These are phyloP conservation scores for Numida meleagris DNA, from an alignment of 2,113 vertebrate genomes.

Conservation along the genomic window DNA sequence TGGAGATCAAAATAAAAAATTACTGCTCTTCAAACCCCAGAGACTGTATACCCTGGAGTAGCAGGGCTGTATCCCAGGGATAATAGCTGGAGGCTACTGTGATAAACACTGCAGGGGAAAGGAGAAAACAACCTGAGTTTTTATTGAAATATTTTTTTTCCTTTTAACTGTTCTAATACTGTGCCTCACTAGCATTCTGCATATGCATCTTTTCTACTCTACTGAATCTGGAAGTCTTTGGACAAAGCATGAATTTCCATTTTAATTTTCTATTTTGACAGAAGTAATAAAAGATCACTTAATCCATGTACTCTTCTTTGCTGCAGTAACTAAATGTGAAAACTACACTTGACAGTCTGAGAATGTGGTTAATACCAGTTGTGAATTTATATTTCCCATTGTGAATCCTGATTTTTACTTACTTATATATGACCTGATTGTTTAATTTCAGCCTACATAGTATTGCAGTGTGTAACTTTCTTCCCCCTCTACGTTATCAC, in stretches of 20 bases:
- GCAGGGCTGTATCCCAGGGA: not conserved
- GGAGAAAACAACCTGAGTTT: not conserved
- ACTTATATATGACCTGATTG: not conserved
- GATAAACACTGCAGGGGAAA: not conserved
- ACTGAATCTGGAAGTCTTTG: not conserved
- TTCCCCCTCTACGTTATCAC: not conserved
- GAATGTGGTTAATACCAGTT: not conserved
- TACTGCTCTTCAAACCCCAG: not conserved
- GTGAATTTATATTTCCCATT: not conserved
- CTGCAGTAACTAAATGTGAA: not conserved
- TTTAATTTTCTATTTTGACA: not conserved
- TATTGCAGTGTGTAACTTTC: not conserved
- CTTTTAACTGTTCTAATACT: not conserved
- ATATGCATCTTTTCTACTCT: not conserved
- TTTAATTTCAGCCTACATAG: not conserved
- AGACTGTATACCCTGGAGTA: not conserved
- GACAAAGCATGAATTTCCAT: not conserved
- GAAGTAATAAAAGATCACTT: not conserved
- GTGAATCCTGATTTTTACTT: not conserved
- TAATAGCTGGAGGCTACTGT: constrained; percentile 30
- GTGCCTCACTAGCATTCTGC: not conserved
- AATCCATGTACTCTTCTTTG: not conserved
- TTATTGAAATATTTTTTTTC: not conserved
- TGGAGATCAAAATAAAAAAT: constrained; percentile 31
- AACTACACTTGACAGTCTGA: not conserved